phyloP scores from a whole-genome alignment of 37 sponge, comb jelly and placozoan genomes.

The Oopsacas minuta region DNA sequence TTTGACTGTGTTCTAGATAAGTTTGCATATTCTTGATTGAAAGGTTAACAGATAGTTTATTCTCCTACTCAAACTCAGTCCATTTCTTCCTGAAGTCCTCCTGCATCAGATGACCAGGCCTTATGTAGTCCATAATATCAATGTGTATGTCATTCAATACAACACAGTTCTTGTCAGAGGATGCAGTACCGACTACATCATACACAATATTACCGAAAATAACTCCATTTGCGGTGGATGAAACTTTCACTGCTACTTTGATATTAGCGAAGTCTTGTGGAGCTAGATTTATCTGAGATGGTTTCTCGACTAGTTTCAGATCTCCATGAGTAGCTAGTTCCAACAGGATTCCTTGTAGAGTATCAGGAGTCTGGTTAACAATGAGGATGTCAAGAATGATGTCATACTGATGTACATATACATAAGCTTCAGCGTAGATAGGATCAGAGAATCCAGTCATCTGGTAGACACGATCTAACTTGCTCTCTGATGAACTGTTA shows the following conservation, averaged over 20 bases:
- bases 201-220: constrained; percentile 99
- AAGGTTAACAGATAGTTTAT: constrained; percentile 82
- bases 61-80: constrained; percentile 99
- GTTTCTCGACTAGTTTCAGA: constrained; percentile 89
- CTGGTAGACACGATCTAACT: constrained; percentile 68
- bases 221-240: constrained; percentile 96
- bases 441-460: constrained; percentile 98
- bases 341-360: constrained; percentile 81
- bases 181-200: constrained; percentile 72
- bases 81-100: constrained; percentile 96
- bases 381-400: constrained; percentile 94
- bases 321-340: constrained; percentile 97
- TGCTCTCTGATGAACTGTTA: background rate
- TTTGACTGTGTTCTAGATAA: constrained; percentile 65
- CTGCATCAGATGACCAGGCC: constrained; percentile 79
- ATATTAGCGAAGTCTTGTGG: constrained; percentile 94
- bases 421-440: constrained; percentile 97
- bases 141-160: constrained; percentile 96
- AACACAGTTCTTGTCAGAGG: constrained; percentile 88
- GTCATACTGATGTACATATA: constrained; percentile 96
- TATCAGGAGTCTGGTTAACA: constrained; percentile 95
- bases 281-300: constrained; percentile 63
- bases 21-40: constrained; percentile 62
- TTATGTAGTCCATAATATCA: constrained; percentile 99
- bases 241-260: constrained; percentile 80